phyloP scores from a whole-genome alignment of 2,888 invertebrate genomes.

The Ormyrus pomaceus region DNA sequence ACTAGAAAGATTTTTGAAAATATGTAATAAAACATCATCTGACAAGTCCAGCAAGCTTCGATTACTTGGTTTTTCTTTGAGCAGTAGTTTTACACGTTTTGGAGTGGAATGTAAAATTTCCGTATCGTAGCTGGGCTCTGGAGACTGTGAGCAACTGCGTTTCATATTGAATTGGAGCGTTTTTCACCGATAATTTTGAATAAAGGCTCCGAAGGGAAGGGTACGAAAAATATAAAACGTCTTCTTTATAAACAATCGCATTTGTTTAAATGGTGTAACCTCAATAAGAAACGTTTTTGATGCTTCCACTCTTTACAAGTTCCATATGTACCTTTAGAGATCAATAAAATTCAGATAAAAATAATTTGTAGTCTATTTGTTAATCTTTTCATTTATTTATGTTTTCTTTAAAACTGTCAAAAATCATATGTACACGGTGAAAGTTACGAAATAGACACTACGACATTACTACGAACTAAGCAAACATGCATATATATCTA shows the following conservation, averaged over 20 bases:
- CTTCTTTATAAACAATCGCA: conserved; percentile 32
- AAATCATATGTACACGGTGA: too few species aligned
- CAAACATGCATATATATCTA: too few species aligned
- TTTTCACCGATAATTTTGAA: conserved; percentile 9
- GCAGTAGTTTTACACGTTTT: conserved; percentile 62
- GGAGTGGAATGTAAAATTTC: conserved; percentile 35
- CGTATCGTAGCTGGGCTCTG: conserved; percentile 63
- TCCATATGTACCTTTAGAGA: conserved; percentile 1
- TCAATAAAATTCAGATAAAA: too few species aligned
- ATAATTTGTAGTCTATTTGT: too few species aligned
- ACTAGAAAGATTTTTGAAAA: conserved; percentile 75
- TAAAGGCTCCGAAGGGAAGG: not conserved
- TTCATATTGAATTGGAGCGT: conserved; percentile 65
- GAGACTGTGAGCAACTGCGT: conserved; percentile 70
- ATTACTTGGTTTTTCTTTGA: conserved; percentile 44
- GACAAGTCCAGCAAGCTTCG: conserved; percentile 77
- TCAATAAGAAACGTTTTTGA: not conserved
- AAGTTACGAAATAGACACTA: too few species aligned
- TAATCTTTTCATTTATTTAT: too few species aligned
- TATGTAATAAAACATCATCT: conserved; percentile 79
- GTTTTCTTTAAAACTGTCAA: too few species aligned
- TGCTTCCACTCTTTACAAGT: conserved; percentile 27
- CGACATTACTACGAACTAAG: too few species aligned
- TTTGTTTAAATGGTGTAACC: conserved; percentile 44
- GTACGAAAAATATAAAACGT: not conserved